Conservation (phyloP, 2,888 invertebrate genomes). For the Caenorhabditis sp. region DNA sequence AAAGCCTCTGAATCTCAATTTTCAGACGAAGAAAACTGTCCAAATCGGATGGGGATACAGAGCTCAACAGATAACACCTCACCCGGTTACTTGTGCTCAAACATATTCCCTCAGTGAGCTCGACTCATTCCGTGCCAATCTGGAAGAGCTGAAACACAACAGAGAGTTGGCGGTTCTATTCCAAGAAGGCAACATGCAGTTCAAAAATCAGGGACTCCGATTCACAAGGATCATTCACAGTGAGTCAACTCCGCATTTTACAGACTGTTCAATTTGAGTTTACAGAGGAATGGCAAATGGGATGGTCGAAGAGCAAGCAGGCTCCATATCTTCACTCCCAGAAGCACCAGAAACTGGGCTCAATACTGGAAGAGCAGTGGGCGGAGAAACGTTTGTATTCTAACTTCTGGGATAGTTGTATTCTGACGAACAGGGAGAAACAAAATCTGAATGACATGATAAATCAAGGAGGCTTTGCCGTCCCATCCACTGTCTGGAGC, state of each 20-base stretch:
- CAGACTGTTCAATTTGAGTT: background rate
- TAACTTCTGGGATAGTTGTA: conserved; percentile 66
- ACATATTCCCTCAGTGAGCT: conserved; percentile 20
- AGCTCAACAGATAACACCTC: conserved; percentile 19
- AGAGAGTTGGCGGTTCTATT: conserved; percentile 44
- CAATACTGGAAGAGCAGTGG: conserved; percentile 57
- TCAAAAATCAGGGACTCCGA: conserved; percentile 49
- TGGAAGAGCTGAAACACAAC: conserved; percentile 20
- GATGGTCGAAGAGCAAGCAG: conserved; percentile 61
- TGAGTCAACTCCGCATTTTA: conserved; percentile 18
- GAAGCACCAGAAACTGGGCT: conserved; percentile 21
- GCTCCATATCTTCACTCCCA: conserved; percentile 49
- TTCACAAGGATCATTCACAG: conserved; percentile 58
- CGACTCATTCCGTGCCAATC: conserved; percentile 18
- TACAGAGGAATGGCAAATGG: conserved; percentile 64
- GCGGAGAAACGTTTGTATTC: conserved; percentile 27
- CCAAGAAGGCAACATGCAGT: conserved; percentile 43
- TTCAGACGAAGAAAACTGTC: conserved; percentile 51
- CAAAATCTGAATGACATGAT: conserved; percentile 6
- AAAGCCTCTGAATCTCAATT: background rate
- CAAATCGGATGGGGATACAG: conserved; percentile 46
- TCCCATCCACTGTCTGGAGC: conserved; percentile 45
- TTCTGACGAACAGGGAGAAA: conserved; percentile 49
- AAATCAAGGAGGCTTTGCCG: background rate
- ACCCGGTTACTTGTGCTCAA: conserved; percentile 23